Base-by-base conservation (phyloP, 2,888 invertebrate species). In the Euplagia quadripunctaria region DNA sequence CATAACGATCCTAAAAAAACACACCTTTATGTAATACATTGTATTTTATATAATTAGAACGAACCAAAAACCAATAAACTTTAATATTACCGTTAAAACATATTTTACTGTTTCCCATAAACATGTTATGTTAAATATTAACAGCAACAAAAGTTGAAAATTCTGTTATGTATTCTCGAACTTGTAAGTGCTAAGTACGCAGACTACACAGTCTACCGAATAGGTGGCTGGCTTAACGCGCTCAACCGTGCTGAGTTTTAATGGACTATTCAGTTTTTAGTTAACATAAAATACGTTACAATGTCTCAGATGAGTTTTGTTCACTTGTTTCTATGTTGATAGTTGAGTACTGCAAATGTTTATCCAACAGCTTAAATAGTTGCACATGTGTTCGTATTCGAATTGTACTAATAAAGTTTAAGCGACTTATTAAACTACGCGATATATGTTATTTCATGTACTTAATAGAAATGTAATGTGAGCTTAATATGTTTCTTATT, bases 131-230 rank as follows among this genome's bases (percentile, higher is more conserved):
- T 61, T 61, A 3, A 66, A 51, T 66, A 66, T 66, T 49, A 66
- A 49, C 70, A 70, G 41, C 17, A 51, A 14, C 51, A 41, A 69
- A 76, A 73, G 41, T 68, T 64, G 31, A 73, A 77, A 78, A 79
- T 78, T 82, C 79, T 1, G 69, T 11, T 12, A 20, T 72, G 68
- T 84, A 75, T 66, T 17, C 11, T 4, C 31, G 42, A 84, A 82
- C 70, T 82, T 82, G 74, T 82, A 75, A 83, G 81, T 82, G 81
- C 68, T 77, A 78, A 81, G 74, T 71, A 71, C 76, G 75, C 73
- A 72, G 71, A 67, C 31, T 64, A 61, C 76, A 76, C 74, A 72
- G 71, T 69, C 31, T 64, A 61, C 17, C 11, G 64, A 82, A 74
- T 69, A 79, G 52, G 70, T 77, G 64, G 61, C 52, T 5, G 52